Percentiles rank a stretch among this genome's conserved stretches.
phyloP scores from a whole-genome alignment of 2,888 invertebrate genomes.

The Drosophila maculinotata region DNA sequence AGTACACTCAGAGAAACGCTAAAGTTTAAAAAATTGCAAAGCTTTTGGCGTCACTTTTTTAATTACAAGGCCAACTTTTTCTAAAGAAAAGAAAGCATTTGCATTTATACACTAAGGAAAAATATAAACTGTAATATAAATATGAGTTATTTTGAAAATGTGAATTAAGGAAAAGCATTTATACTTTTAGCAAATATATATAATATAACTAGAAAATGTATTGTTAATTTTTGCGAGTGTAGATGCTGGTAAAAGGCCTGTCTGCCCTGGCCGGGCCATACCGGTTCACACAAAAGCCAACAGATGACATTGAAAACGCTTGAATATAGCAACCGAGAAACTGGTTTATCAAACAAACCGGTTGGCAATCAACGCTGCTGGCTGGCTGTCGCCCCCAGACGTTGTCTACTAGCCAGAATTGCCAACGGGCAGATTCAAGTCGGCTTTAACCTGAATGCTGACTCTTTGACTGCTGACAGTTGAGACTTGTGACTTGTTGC shows the following conservation, averaged over 20 bases:
- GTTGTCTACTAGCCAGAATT: constrained; percentile 60
- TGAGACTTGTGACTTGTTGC: constrained; percentile 11
- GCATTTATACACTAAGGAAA: too few species aligned
- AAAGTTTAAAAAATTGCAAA: too few species aligned
- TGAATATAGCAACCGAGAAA: constrained; percentile 45
- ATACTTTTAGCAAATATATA: too few species aligned
- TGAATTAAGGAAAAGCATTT: too few species aligned
- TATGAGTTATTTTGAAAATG: too few species aligned
- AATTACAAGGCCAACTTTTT: too few species aligned
- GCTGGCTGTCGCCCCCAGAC: constrained; percentile 33
- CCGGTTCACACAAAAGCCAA: constrained; percentile 38
- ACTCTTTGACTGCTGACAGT: constrained; percentile 9
- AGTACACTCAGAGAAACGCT: constrained; percentile 10
- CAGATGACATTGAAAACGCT: constrained; percentile 74
- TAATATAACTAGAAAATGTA: too few species aligned
- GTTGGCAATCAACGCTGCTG: constrained; percentile 59
- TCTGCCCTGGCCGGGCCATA: constrained; percentile 24
- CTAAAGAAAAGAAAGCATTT: too few species aligned
- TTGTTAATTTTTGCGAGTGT: constrained; percentile 4
- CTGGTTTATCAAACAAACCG: constrained; percentile 54
- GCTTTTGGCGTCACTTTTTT: too few species aligned
- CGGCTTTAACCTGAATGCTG: constrained; percentile 20
- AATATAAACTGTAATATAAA: too few species aligned
- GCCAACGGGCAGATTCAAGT: constrained; percentile 38
- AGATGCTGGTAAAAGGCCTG: constrained; percentile 39